Evolutionary conservation across 2,888 invertebrate genomes (phyloP).

Genomic region (Diachrysia chrysitis): DNA sequence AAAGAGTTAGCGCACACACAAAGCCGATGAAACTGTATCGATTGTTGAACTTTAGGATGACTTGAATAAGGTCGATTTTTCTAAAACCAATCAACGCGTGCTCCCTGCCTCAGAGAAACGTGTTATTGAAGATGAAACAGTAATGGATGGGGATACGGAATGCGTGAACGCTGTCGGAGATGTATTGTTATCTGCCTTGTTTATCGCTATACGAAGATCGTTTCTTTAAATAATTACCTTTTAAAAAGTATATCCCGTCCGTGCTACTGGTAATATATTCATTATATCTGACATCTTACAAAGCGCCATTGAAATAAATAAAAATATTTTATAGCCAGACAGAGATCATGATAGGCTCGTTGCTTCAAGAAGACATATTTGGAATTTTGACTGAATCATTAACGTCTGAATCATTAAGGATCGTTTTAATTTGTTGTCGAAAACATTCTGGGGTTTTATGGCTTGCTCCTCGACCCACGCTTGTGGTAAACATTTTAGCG

Average conservation of each 20-base stretch:
- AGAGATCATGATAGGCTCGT: conserved; percentile 73
- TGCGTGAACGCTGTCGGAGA: conserved; percentile 88
- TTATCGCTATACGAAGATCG: conserved; percentile 87
- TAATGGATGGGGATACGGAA: conserved; percentile 88
- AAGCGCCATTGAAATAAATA: conserved; percentile 84
- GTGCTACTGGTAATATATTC: conserved; percentile 88
- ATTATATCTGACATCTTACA: conserved; percentile 87
- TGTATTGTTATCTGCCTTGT: conserved; percentile 88
- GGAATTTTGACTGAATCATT: conserved; percentile 69
- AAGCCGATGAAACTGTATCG: conserved; percentile 70
- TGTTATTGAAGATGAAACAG: conserved; percentile 88
- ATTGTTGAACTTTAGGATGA: conserved; percentile 69
- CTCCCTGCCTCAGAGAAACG: conserved; percentile 79
- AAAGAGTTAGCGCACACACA: conserved; percentile 89
- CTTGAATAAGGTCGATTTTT: conserved; percentile 71
- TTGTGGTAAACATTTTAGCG: conserved; percentile 59
- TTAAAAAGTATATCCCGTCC: conserved; percentile 83
- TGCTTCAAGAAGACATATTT: conserved; percentile 74
- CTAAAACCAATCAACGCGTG: conserved; percentile 54
- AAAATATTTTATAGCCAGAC: conserved; percentile 81
- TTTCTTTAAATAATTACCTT: conserved; percentile 88
- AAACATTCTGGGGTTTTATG: conserved; percentile 67
- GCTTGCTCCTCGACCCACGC: conserved; percentile 64
- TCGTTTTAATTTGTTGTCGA: conserved; percentile 75
- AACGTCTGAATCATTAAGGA: conserved; percentile 71